These are phyloP conservation scores for Drosophila neocordata DNA, from an alignment of 1,140 invertebrate species.

Conservation along the genomic window DNA sequence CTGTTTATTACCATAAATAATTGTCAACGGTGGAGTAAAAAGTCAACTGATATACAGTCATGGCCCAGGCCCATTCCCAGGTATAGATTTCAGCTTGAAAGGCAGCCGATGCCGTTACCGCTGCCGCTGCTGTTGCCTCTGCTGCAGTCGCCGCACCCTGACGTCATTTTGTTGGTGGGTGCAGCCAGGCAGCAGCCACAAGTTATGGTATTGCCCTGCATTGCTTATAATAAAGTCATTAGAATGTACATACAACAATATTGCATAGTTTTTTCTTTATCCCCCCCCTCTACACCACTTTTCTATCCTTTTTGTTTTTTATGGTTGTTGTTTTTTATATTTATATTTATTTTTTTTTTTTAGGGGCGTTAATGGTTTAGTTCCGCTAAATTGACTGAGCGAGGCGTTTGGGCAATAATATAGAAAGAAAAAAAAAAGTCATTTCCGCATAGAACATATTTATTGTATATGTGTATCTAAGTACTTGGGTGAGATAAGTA, in stretches of 20 bases:
- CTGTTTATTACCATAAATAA: constrained; percentile 81
- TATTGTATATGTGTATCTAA: not conserved
- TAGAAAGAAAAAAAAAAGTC: not conserved
- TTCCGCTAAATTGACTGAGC: constrained; percentile 69
- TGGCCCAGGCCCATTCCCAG: constrained; percentile 51
- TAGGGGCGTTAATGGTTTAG: constrained; percentile 73
- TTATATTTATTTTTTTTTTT: constrained; percentile 1
- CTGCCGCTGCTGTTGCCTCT: constrained; percentile 51
- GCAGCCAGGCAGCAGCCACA: constrained; percentile 48
- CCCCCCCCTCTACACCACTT: not conserved
- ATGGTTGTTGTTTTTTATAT: not conserved
- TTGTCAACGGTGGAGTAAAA: constrained; percentile 71
- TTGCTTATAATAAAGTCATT: constrained; percentile 80
- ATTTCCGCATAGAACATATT: constrained; percentile 63
- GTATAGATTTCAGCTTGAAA: constrained; percentile 79
- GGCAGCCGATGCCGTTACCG: constrained; percentile 38
- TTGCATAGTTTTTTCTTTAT: constrained; percentile 15
- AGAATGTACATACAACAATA: constrained; percentile 62
- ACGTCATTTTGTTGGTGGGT: constrained; percentile 74
- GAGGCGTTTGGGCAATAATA: not conserved
- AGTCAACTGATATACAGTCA: constrained; percentile 76
- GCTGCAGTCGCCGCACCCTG: constrained; percentile 68
- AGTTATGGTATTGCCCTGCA: constrained; percentile 59
- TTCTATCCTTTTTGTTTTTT: not conserved
- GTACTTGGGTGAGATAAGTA: too few relatives aligned